phyloP scores from a whole-genome alignment of 1,140 invertebrate species.

The Brachionus calyciflorus region DNA sequence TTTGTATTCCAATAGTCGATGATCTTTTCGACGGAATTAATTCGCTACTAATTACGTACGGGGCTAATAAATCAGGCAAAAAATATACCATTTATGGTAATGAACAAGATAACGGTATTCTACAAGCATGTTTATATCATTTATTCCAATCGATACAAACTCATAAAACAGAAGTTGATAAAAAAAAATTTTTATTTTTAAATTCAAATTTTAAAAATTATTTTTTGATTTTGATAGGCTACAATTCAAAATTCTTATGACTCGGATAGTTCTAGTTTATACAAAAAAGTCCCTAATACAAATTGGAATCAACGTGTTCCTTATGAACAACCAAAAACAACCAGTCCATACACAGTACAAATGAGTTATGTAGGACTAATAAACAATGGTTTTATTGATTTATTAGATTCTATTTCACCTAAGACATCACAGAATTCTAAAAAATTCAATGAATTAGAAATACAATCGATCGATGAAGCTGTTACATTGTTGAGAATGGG shows the following conservation, averaged over 20 bases:
- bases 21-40: constrained; percentile 6
- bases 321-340: not conserved
- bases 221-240: not conserved
- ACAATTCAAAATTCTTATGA: not conserved
- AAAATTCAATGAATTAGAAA: not conserved
- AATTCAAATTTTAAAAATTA: too few species aligned
- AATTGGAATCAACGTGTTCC: constrained; percentile 12
- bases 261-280: not conserved
- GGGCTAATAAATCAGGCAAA: constrained; percentile 24
- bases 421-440: not conserved
- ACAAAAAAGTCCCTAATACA: not conserved
- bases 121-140: not conserved
- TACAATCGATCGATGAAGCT: not conserved
- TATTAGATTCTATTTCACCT: not conserved
- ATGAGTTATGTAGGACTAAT: not conserved
- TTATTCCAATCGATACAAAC: not conserved
- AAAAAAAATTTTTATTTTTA: not conserved
- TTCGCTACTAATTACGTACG: not conserved
- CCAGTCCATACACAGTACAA: not conserved
- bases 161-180: not conserved
- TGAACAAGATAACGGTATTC: constrained; percentile 4
- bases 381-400: constrained; percentile 1
- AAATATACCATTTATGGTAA: constrained; percentile 45
- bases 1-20: not conserved
- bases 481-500: not conserved